A percentile compares a stretch with the other conserved stretches of the same genome.
Conservation (phyloP, 2,888 invertebrate species). For the Sphaeridia pumilis region DNA sequence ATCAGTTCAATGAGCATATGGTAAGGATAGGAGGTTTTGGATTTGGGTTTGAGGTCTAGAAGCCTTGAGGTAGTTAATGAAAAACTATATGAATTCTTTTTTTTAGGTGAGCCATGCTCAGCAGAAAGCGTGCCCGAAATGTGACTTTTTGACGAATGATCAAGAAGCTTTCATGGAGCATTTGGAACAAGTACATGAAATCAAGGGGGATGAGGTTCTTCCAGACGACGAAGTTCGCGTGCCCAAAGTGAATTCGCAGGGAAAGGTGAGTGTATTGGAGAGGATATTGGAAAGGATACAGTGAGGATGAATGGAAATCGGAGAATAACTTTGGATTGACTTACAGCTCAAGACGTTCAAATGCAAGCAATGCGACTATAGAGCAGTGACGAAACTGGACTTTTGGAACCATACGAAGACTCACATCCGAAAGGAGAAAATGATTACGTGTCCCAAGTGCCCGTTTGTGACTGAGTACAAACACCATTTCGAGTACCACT, state of each 20-base stretch:
- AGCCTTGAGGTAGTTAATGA: not conserved
- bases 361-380: slow-evolving; percentile 83
- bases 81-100: slow-evolving; percentile 2
- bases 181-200: slow-evolving; percentile 44
- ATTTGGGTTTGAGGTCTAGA: not conserved
- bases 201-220: slow-evolving; percentile 44
- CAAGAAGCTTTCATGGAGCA: slow-evolving; percentile 45
- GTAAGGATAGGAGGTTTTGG: slow-evolving; percentile 25
- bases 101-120: slow-evolving; percentile 34
- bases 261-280: slow-evolving; percentile 59
- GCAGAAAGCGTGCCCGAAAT: slow-evolving; percentile 41
- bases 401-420: slow-evolving; percentile 82
- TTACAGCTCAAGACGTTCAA: slow-evolving; percentile 58
- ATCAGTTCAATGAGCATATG: slow-evolving; percentile 36
- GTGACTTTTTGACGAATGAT: slow-evolving; percentile 46
- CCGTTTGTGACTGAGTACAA: slow-evolving; percentile 98
- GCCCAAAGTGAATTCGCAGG: slow-evolving; percentile 61
- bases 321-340: not conserved
- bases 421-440: slow-evolving; percentile 89
- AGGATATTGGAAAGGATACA: not conserved
- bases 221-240: slow-evolving; percentile 40
- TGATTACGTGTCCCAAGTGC: slow-evolving; percentile 79
- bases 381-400: slow-evolving; percentile 73
- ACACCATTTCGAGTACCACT: slow-evolving; percentile 94
- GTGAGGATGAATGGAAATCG: not conserved